These are phyloP conservation scores for Spodoptera exigua DNA, from an alignment of 2,888 invertebrate genomes.

Conservation along the genomic window DNA sequence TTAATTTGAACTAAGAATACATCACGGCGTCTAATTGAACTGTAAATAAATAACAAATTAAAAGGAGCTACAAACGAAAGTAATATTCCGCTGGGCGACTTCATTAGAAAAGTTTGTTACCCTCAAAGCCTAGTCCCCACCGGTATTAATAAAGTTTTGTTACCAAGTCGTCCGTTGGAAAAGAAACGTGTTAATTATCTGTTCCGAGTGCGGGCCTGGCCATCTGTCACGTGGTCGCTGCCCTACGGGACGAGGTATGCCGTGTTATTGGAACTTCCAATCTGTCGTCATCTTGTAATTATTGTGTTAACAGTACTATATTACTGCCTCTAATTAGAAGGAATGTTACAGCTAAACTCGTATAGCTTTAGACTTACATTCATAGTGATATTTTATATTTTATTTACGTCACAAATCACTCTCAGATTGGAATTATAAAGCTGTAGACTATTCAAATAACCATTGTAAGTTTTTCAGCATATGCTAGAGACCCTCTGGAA, in stretches of 20 bases:
- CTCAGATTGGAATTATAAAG: too few species aligned
- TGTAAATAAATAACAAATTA: constrained; percentile 84
- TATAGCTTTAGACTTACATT: too few species aligned
- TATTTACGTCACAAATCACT: too few species aligned
- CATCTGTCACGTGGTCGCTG: constrained; percentile 80
- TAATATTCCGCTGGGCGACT: constrained; percentile 84
- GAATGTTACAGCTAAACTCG: background rate
- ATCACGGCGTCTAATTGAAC: constrained; percentile 48
- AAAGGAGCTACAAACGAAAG: constrained; percentile 77
- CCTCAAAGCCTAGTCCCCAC: constrained; percentile 84
- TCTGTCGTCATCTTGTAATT: constrained; percentile 33
- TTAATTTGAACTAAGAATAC: constrained; percentile 32
- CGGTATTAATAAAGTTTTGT: constrained; percentile 89
- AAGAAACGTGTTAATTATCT: constrained; percentile 89
- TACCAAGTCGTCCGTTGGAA: constrained; percentile 76
- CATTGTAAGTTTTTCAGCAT: too few species aligned
- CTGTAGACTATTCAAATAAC: too few species aligned
- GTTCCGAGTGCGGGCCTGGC: constrained; percentile 68
- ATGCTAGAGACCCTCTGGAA: too few species aligned
- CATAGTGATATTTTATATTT: too few species aligned
- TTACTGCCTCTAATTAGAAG: constrained; percentile 12
- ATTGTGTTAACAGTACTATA: constrained; percentile 24
- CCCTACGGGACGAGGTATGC: constrained; percentile 60
- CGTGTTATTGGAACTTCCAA: constrained; percentile 60
- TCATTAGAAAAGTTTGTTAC: constrained; percentile 88